phyloP scores from a whole-genome alignment of 2,113 vertebrate genomes.

The Sinosuthora webbiana region DNA sequence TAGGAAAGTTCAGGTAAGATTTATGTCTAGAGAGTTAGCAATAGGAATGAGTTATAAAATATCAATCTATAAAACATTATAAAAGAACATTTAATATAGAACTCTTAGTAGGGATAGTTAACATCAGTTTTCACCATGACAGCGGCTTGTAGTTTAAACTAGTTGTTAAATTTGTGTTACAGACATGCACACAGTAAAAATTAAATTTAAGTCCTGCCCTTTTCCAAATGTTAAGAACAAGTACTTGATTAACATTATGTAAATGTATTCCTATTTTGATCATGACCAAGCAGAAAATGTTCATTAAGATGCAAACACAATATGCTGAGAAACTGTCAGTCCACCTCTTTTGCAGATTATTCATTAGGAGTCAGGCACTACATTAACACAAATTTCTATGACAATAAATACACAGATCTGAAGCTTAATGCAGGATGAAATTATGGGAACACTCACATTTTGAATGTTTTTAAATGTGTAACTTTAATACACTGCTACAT shows the following conservation, averaged over 20 bases:
- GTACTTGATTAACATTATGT: slow-evolving; percentile 63
- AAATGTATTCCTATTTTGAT: slow-evolving; percentile 58
- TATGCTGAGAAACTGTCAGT: slow-evolving; percentile 39
- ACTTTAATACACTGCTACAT: neutral
- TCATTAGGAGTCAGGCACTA: slow-evolving; percentile 19
- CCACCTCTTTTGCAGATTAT: slow-evolving; percentile 37
- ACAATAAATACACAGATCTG: slow-evolving; percentile 21
- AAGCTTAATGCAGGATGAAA: neutral
- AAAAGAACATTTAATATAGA: neutral
- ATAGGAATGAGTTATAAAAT: slow-evolving; percentile 15
- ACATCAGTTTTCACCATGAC: neutral
- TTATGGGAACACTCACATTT: neutral
- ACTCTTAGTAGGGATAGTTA: neutral
- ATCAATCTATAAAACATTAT: neutral
- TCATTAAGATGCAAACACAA: slow-evolving; percentile 60
- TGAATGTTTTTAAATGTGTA: neutral
- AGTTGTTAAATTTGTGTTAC: slow-evolving; percentile 27
- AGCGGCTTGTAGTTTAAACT: slow-evolving; percentile 33
- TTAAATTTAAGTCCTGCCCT: slow-evolving; percentile 49
- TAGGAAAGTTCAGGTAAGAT: neutral
- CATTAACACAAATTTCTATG: slow-evolving; percentile 12
- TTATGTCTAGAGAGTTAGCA: neutral
- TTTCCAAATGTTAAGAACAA: slow-evolving; percentile 64
- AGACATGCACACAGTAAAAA: slow-evolving; percentile 25
- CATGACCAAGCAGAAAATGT: slow-evolving; percentile 61